Evolutionary conservation across 2,797 vertebrate genomes (phyloP), one percentile per base, ranked within the genome.

Genomic region (Schizopygopsis pylzovi): DNA sequence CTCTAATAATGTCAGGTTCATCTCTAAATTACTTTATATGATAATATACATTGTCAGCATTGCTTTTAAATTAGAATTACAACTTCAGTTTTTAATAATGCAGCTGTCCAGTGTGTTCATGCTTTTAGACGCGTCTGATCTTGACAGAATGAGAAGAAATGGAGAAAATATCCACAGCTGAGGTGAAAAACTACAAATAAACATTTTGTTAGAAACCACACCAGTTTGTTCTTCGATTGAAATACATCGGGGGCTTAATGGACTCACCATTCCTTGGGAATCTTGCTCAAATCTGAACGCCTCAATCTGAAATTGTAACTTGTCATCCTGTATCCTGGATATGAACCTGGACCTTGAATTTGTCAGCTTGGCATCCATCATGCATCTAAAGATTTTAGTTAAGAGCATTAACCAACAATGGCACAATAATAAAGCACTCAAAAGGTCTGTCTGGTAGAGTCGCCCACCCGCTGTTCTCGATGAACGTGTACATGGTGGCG

Each of bases 381-480:
- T 68, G 84, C 88, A 87, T 33, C 86, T 87, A 37, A 45, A 63
- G 37, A 22, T 3, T 47, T 37, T 1, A 45, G 7, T 37, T 47
- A 68, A 13, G 33, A 16, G 6, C 4, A 18, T 28, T 47, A 72
- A 16, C 22, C n/a, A 47, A 47, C n/a, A 49, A 72, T 3, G 2
- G 41, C 6, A 3, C 22, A 61, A 18, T 1, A 79, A 5, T 18
- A 28, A 52, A 59, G 54, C 49, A 7, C 18, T 65, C n/a, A 33
- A 65, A 4, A 28, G 39, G 15, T 49, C 59, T 13, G 45, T 52
- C 15, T 54, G 33, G 22, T 39, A 33, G 2, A 20, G 25, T 22
- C 12, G 45, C 86, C 76, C 88, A 94, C 93, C 93, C 93, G 10
- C 92, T 79, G 89, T 94, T 94, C 54, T 39, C 78, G 83, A 95